Evolutionary conservation across 2,797 vertebrate species (phyloP).

Genomic region (Myiotriccus ornatus): DNA sequence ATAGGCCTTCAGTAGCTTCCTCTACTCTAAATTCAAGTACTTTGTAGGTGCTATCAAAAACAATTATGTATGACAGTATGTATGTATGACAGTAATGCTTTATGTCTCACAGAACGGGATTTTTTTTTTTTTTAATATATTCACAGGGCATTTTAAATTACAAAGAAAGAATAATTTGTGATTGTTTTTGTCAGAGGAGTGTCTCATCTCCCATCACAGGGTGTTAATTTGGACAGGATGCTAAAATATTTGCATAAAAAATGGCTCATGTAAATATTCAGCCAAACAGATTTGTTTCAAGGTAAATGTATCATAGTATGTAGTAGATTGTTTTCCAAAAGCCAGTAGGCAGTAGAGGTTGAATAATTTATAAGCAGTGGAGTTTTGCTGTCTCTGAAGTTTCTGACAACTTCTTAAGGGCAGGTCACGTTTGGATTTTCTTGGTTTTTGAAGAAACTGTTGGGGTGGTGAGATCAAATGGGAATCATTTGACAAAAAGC

Average conservation of each 20-base stretch:
- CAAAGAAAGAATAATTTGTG: not conserved
- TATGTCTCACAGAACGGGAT: not conserved
- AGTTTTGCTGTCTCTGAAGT: not conserved
- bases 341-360: not conserved
- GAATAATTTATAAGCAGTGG: not conserved
- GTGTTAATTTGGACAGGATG: not conserved
- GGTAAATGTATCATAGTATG: not conserved
- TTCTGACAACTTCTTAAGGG: not conserved
- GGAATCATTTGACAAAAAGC: not conserved
- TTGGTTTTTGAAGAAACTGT: not conserved
- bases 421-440: not conserved
- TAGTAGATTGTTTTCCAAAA: not conserved
- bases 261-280: not conserved
- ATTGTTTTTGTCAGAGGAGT: not conserved
- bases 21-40: constrained; percentile 10
- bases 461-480: not conserved
- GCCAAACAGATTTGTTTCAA: not conserved
- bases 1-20: not conserved
- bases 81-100: constrained; percentile 18
- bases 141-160: constrained; percentile 13
- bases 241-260: constrained; percentile 25
- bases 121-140: not conserved
- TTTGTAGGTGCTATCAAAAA: constrained; percentile 20
- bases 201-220: not conserved
- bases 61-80: constrained; percentile 22